These are phyloP conservation scores for Trimorus sp. DNA, from an alignment of 2,888 invertebrate species.

Conservation along the genomic window DNA sequence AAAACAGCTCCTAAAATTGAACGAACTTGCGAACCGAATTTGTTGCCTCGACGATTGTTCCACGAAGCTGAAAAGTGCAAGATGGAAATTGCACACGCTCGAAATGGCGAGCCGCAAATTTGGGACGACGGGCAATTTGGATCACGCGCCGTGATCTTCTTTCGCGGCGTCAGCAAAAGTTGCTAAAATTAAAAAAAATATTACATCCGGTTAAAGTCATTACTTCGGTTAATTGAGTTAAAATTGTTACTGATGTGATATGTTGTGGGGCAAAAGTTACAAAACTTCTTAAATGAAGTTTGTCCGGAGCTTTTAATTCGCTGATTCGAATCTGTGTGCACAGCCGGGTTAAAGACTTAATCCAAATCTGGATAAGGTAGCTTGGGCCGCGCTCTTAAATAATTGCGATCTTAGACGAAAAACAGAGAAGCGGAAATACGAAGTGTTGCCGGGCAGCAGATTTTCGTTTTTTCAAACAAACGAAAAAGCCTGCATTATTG, in stretches of 20 bases:
- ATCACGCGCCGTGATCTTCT: constrained; percentile 17
- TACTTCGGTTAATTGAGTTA: constrained; percentile 39
- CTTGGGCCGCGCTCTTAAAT: constrained; percentile 16
- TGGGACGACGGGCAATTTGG: constrained; percentile 9
- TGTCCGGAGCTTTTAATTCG: constrained; percentile 44
- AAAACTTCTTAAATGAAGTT: constrained; percentile 45
- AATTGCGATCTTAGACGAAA: background rate
- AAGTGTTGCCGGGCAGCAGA: too few relatives aligned
- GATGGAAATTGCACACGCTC: too few relatives aligned
- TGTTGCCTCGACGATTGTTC: too few relatives aligned
- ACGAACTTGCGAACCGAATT: too few relatives aligned
- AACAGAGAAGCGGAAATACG: too few relatives aligned
- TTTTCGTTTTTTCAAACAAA: background rate
- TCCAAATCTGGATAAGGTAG: constrained; percentile 35
- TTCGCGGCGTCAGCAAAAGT: constrained; percentile 8
- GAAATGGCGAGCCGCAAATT: constrained; percentile 3
- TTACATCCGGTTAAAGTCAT: constrained; percentile 34
- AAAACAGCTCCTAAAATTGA: too few relatives aligned
- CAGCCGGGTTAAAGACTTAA: constrained; percentile 45
- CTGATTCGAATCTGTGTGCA: constrained; percentile 39
- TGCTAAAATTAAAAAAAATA: constrained; percentile 30
- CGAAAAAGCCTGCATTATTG: background rate
- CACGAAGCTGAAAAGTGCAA: too few relatives aligned
- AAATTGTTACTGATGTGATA: constrained; percentile 47
- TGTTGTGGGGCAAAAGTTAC: constrained; percentile 51